Conservation (phyloP, 2,888 invertebrate genomes). For the Drosophila kuntzei region DNA sequence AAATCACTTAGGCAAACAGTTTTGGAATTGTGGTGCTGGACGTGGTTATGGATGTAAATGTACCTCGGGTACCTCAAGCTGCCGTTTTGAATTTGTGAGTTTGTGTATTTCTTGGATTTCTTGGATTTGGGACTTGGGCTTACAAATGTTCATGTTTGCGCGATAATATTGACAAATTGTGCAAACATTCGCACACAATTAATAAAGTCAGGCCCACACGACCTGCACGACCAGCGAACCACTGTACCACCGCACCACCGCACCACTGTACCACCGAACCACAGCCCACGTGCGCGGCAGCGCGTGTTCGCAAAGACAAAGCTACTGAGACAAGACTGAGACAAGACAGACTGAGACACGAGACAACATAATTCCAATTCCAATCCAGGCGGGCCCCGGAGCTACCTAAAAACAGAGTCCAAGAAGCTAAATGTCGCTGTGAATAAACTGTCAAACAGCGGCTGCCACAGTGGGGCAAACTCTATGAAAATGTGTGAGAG, state of each 20-base stretch:
- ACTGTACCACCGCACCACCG: conserved; percentile 2
- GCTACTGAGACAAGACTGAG: conserved; percentile 43
- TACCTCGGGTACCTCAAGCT: conserved; percentile 6
- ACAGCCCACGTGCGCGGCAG: conserved; percentile 51
- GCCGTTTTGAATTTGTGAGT: conserved; percentile 7
- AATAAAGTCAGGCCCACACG: conserved; percentile 68
- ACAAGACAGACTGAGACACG: conserved; percentile 51
- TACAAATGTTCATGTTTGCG: conserved; percentile 74
- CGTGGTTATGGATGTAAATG: conserved; percentile 31
- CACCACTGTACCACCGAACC: conserved; percentile 4
- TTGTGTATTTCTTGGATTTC: background rate
- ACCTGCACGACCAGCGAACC: conserved; percentile 13
- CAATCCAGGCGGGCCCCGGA: conserved; percentile 43
- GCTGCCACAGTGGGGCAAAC: conserved; percentile 29
- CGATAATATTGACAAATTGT: conserved; percentile 83
- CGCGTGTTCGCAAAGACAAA: conserved; percentile 52
- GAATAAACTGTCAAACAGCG: conserved; percentile 37
- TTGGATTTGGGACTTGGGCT: conserved; percentile 26
- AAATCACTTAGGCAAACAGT: conserved; percentile 74
- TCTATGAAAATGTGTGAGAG: background rate
- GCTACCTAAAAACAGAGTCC: conserved; percentile 53
- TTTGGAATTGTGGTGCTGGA: conserved; percentile 23
- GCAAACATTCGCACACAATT: conserved; percentile 81
- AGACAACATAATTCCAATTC: conserved; percentile 76
- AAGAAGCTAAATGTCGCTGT: conserved; percentile 53